Base-by-base conservation (phyloP, 1,140 invertebrate species). In the Battus philenor region DNA sequence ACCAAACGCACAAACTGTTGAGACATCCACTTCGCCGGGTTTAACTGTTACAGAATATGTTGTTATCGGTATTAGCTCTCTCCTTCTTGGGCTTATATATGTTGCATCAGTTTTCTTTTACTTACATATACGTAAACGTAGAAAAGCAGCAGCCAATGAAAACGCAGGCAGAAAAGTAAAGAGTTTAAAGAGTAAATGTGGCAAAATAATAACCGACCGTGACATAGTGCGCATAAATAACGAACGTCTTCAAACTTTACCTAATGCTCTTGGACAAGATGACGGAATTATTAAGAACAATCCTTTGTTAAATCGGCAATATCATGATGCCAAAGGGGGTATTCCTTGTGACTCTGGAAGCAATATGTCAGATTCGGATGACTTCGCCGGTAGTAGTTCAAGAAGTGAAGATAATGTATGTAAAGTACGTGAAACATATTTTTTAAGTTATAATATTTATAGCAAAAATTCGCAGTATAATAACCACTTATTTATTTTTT, bases 61-160 rank as follows among this genome's bases (percentile, higher is more conserved):
- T 0, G 93, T 93, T 0, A 94, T 96, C 30, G 94, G 92, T 6
- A 87, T 95, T 5, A 93, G 93, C 53, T 93, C 93, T 1, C 85
- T 95, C 18, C 83, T 95, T 1, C 81, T 96, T 2, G 94, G 93
- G 0, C 80, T 96, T 7, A 93, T 95, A 53, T 96, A 96, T 60
- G 90, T 95, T 1, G 91, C 93, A 0, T 94, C 93, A 7, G 91
- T 96, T 2, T 91, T 94, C 11, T 85, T 95, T 0, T 96, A 94
- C 64, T 70, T 96, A 4, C 92, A 94, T 58, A 89, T 93, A 33
- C 89, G 90, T 52, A 89, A 88, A 62, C 73, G 86, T 11, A 77
- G 78, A 27, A 76, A 87, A 60, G 68, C 76, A 15, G 62, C 68
- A 6, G 63, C 65, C 1, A 63, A 73, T 44, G 68, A 67, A 36